Evolutionary conservation across 2,113 vertebrate genomes (phyloP), one percentile per base, ranked within the genome.

Genomic region (Oriolus oriolus): DNA sequence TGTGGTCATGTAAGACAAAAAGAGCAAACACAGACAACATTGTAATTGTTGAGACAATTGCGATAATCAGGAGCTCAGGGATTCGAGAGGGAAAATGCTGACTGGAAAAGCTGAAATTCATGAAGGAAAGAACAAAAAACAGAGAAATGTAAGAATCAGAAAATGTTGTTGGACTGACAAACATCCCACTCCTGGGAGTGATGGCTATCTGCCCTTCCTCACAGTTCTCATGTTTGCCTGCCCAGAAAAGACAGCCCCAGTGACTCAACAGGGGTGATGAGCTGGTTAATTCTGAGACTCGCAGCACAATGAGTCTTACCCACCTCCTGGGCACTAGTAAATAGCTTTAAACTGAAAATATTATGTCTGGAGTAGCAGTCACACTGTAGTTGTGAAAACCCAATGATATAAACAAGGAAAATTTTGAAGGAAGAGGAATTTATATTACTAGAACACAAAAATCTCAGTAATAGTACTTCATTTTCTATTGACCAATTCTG

Each of bases 251-350:
- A 30, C 35, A 86, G 35, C 7, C 37, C 27, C 52, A 59, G 37
- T 68, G 33, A 28, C 27, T 71, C 44, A 50, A 7, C 0, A 0
- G 10, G 9, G 2, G 3, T 19, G 22, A 27, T 69, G 39, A 76
- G 9, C 21, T 68, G 77, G 5, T 47, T 64, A 56, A 64, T 37
- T 12, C 30, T 53, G 49, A 66, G 21, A 28, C 17, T 45, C 16
- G 26, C 16, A 65, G 20, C 30, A 41, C 4, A 2, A 2, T 1
- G 18, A 52, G 4, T 3, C 24, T 39, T 49, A 23, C 21, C 14
- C 50, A 35, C 4, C 11, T 50, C 20, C 19, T 59, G 47, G 68
- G 35, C 22, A 50, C 26, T 19, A 63, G 7, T 4, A 87, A 61
- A 81, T 56, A 39, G 18, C 30, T 65, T n/a, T 21, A 15, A 77